A percentile compares a stretch with the other conserved stretches of the same genome.
phyloP scores from a whole-genome alignment of 2,113 vertebrate genomes.

The Boleophthalmus pectinirostris region DNA sequence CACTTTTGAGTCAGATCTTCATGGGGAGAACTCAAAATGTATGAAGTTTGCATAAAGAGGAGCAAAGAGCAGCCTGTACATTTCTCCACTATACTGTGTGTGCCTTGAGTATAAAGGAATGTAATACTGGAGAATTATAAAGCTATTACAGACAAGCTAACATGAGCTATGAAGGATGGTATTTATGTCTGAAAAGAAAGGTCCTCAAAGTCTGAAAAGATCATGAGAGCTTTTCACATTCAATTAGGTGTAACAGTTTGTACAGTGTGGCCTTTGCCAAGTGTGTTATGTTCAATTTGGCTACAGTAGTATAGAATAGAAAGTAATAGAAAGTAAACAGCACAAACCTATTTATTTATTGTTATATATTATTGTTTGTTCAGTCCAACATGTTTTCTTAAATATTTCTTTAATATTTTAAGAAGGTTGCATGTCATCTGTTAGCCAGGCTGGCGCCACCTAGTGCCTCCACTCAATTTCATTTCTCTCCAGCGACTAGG shows the following conservation, averaged over 20 bases:
- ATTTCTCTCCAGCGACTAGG: too few relatives aligned
- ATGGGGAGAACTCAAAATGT: neutral
- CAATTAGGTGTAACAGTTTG: neutral
- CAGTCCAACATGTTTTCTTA: too few relatives aligned
- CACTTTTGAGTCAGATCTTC: constrained; percentile 2
- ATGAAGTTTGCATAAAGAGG: constrained; percentile 6
- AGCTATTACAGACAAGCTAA: neutral
- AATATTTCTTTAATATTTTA: too few relatives aligned
- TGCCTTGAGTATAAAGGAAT: neutral
- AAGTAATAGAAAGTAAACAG: too few relatives aligned
- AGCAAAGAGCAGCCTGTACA: neutral
- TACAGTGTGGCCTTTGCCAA: neutral
- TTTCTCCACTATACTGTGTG: neutral
- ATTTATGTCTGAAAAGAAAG: neutral
- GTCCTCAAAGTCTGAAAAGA: neutral
- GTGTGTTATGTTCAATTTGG: neutral
- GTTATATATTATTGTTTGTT: neutral
- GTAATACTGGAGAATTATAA: neutral
- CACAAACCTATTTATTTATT: too few relatives aligned
- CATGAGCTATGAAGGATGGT: neutral
- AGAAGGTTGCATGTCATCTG: too few relatives aligned
- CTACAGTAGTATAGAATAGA: too few relatives aligned
- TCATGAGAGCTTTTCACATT: neutral
- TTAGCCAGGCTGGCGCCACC: too few relatives aligned
- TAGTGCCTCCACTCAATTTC: too few relatives aligned